A percentile compares a stretch with the other conserved stretches of the same genome.
phyloP scores from a whole-genome alignment of 1,140 invertebrate genomes.

The Reticulitermes speratus region DNA sequence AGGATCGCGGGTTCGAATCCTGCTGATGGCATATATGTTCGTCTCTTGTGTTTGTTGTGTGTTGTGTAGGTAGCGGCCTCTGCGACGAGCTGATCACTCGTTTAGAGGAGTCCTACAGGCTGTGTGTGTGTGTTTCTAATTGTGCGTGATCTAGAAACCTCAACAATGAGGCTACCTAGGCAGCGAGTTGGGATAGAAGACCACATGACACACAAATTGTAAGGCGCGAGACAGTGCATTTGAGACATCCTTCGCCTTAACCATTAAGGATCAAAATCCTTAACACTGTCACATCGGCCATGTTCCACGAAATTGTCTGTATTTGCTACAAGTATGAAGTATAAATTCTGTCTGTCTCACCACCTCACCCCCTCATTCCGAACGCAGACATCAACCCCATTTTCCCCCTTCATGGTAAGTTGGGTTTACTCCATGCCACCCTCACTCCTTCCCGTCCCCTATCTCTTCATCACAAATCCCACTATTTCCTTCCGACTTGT shows the following conservation, averaged over 20 bases:
- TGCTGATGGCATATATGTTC: too few relatives aligned
- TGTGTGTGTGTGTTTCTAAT: too few relatives aligned
- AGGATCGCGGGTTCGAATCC: too few relatives aligned
- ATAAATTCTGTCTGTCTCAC: not conserved
- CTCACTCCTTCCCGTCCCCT: not conserved
- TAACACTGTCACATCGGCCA: not conserved
- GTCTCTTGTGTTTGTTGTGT: too few relatives aligned
- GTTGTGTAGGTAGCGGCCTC: too few relatives aligned
- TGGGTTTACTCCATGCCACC: not conserved
- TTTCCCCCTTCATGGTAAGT: not conserved
- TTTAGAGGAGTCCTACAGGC: too few relatives aligned
- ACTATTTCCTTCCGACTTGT: slow-evolving; percentile 11
- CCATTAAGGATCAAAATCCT: not conserved
- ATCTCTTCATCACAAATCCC: slow-evolving; percentile 1
- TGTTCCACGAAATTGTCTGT: not conserved
- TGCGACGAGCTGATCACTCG: too few relatives aligned
- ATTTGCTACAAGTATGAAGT: slow-evolving; percentile 5
- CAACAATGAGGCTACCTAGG: too few relatives aligned
- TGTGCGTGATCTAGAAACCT: too few relatives aligned
- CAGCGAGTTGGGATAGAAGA: too few relatives aligned
- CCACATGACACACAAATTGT: too few relatives aligned
- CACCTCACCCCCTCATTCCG: not conserved
- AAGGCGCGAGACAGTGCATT: not conserved
- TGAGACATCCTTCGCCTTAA: not conserved
- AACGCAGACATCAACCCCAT: not conserved